Conservation (phyloP, 2,797 vertebrate species). For the Cossypha heuglini region DNA sequence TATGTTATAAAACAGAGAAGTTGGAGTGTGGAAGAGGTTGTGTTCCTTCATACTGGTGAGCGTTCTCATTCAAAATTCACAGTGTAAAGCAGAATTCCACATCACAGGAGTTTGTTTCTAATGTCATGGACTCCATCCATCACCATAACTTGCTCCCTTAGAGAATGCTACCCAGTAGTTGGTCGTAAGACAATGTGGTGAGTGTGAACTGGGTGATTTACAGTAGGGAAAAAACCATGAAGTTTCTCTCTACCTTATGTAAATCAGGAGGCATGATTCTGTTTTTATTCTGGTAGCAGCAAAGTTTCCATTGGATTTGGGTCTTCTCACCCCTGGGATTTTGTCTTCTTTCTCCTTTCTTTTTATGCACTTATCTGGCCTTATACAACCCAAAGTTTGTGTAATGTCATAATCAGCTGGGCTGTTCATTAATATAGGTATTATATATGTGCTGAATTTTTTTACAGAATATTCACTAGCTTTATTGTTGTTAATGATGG, state of each 20-base stretch:
- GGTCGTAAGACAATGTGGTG: background rate
- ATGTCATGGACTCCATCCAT: background rate
- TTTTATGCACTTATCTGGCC: background rate
- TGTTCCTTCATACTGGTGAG: background rate
- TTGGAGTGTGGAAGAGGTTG: background rate
- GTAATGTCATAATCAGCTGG: background rate
- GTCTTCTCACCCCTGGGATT: background rate
- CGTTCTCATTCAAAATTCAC: background rate
- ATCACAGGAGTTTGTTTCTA: background rate
- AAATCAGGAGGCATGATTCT: fast-evolving
- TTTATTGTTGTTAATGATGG: background rate
- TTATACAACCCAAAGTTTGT: background rate
- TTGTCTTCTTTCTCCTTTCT: background rate
- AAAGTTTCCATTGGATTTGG: background rate
- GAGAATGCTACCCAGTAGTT: background rate
- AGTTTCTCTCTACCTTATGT: background rate
- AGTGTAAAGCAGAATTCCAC: background rate
- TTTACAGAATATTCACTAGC: background rate
- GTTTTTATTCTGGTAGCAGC: background rate
- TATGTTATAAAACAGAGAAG: background rate
- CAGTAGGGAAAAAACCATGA: background rate
- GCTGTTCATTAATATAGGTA: background rate
- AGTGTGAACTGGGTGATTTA: background rate
- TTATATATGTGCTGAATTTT: background rate
- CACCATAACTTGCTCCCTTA: background rate